Evolutionary conservation across 2,888 invertebrate genomes (phyloP), one percentile per base, ranked within the genome.

Genomic region (Choreutis nemorana): DNA sequence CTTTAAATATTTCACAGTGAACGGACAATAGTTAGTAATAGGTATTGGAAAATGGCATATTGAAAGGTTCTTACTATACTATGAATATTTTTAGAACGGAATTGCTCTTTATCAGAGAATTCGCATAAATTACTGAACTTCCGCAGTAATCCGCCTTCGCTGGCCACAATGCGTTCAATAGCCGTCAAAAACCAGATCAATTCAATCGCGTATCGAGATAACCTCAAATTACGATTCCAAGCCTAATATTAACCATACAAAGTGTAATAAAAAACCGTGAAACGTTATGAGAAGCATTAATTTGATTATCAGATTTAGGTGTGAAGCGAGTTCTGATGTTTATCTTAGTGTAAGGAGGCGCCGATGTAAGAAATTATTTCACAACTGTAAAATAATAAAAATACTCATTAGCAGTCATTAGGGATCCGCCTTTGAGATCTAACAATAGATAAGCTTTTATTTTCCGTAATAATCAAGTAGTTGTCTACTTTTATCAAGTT

Each of bases 271-370:
- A 77, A 57, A 62, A 62, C 67, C 72, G 71, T 75, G 73, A 77
- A 77, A 75, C 71, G 65, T 59, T 73, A 68, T 50, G 58, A 73
- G 71, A n/a, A 73, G 71, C 55, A 68, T 73, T 75, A 77, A 78
- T 75, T 73, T 75, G 75, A 75, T 77, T 77, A 77, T 77, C 77
- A 77, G 78, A 78, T 77, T 45, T 70, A 77, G 72, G 77, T 77
- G 78, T 60, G 72, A 78, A 78, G 75, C 75, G 75, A 59, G 72
- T 72, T 77, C 70, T 55, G 78, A 78, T 78, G 78, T 77, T 78
- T 78, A 77, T 78, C 78, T 77, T 73, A 64, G 72, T 63, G 71
- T 73, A 75, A 75, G 73, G 72, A 77, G 72, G 71, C 61, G 57
- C 65, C 61, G 57, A n/a, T 67, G 64, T 64, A 68, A 71, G 72